Evolutionary conservation across 2,888 invertebrate species (phyloP), one percentile per base, ranked within the genome.

Genomic region (Pediacus dermestoides): DNA sequence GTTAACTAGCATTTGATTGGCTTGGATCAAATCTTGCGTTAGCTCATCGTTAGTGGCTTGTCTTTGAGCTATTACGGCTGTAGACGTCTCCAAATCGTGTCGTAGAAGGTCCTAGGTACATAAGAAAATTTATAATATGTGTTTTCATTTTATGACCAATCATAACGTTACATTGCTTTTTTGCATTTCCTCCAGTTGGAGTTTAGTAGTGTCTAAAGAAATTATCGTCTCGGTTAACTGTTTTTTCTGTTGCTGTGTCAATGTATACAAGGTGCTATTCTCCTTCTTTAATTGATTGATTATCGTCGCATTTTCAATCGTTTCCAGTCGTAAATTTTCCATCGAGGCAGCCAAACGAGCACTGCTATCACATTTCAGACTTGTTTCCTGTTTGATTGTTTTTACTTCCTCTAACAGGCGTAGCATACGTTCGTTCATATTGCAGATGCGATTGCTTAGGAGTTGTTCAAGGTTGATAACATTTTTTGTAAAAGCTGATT

Each of bases 1-100:
- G 46, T 63, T 67, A 0, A 68, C 64, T 16, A 69, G 42, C 58
- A 68, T 63, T 18, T 64, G 62, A 49, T 68, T 68, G 7, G 69
- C 69, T 46, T 69, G 64, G 1, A 67, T 57, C 31, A 69, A 53
- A 56, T 69, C 69, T 41, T 58, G 63, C 3, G 63, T 62, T 15
- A 69, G 47, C 50, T 69, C 69, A 36, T 65, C 65, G 22, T 66
- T 62, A 7, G 60, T 57, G 13, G 57, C 54, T 1, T 65, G 58
- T 46, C 66, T 69, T 44, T 68, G 63, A 2, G 64, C 60, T 2
- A 69, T 58, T 12, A 63, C 57, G 23, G 63, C 43, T 6, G 64
- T 60, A 1, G 66, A 62, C 42, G 66, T 63, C 45, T 67, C 60
- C 4, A 65, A 51, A 47, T 69, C 69, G 8, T 50, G 49, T 23